Evolutionary conservation across 2,797 vertebrate genomes (phyloP), one percentile per base, ranked within the genome.

Genomic region (Nannoperca australis): DNA sequence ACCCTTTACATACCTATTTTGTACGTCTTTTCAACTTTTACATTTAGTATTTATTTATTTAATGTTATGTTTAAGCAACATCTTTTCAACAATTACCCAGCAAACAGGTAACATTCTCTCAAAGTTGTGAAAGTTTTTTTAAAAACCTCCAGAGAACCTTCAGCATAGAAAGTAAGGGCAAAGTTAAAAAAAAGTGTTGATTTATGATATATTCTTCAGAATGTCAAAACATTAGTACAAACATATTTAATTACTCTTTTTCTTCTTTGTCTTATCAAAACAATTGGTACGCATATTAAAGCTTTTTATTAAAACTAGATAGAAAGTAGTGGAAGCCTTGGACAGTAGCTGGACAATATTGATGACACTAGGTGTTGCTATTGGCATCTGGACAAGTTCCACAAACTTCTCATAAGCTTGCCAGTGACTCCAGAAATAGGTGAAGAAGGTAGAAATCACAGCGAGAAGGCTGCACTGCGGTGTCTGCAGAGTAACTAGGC

Each of bases 381-480:
- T 81, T 90, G 92, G 85, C 88, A 89, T 77, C 79, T 91, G 85
- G 90, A 91, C 89, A 85, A 85, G 81, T 87, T 92, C 84, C 85
- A 88, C 68, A 85, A 83, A 90, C 76, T 78, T 86, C 55, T 71
- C 59, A 59, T 50, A 76, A 69, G 73, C 79, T 76, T 78, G 85
- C 89, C 80, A 85, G 75, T 56, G 82, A 69, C 55, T 89, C 79
- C 68, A 78, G 85, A 92, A 90, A 91, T 85, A 92, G 87, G 81
- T 45, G 75, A 92, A 88, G 76, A 89, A 76, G 79, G 86, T 83
- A 75, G 73, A 77, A 76, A 79, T 84, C 78, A 81, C 88, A 79
- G 77, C 9, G 65, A 79, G 85, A 61, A 76, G 78, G 88, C 93
- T 94, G 92, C 93, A 94, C 84, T 94, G 93, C 93, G 93, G 93